Evolutionary conservation across 2,888 invertebrate genomes (phyloP), one percentile per base, ranked within the genome.

Genomic region (Apoda limacodes): DNA sequence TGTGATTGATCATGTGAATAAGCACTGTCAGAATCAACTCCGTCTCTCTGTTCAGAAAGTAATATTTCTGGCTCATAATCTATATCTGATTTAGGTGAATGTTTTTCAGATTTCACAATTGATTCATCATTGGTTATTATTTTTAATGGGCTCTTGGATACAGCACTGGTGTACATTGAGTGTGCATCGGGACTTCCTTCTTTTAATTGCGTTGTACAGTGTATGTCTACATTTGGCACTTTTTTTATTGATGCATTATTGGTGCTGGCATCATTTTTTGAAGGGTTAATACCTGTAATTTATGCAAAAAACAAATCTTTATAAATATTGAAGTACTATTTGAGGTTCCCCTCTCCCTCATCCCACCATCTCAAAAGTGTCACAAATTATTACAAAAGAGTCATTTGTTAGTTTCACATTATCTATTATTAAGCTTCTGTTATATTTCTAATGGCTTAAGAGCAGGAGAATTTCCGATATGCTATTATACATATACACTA

Each of bases 61-160:
- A 82, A 54, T 9, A 82, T 60, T 50, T 82, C 82, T 11, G 82
- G 82, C 42, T 82, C 81, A 53, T 80, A 74, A 11, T 80, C 80
- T 20, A 63, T 44, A 35, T 82, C 81, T 9, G 72, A 66, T 52
- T 76, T 72, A 1, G 81, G 81, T 2, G 82, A 81, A 9, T 66
- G 65, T 40, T 67, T 70, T 46, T 81, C 82, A 13, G 70, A 60
- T 50, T 82, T 82, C 1, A 82, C 64, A 20, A 53, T 33, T 7
- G 58, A 39, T 9, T 78, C 78, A 4, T 76, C 75, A 25, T 55
- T 39, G 7, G 46, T n/a, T 10, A 43, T 31, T 11, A 46, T 47
- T 51, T 71, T 78, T 9, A 61, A 30, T 28, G 78, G 78, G 43
- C 75, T 78, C 45, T 68, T 72, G 9, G 64, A 56, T 9, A 56